Conservation (phyloP, 1,140 invertebrate species). For the Pogonomyrmex californicus region DNA sequence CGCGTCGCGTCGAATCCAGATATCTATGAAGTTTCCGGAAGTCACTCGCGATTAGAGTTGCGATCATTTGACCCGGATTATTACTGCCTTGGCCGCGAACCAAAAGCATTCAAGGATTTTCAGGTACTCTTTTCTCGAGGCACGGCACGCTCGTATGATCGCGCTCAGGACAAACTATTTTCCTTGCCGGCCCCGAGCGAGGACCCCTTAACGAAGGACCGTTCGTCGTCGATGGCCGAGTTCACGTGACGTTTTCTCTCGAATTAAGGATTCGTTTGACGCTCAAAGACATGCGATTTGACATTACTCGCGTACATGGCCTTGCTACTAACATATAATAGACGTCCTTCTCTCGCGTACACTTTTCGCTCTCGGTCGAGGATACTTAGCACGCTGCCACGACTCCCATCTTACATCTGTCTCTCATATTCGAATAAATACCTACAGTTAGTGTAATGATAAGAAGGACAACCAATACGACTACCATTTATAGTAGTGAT, state of each 20-base stretch:
- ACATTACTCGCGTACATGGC: conserved; percentile 26
- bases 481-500: conserved; percentile 83
- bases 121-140: conserved; percentile 60
- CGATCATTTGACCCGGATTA: neutral
- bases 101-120: conserved; percentile 49
- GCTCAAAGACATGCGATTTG: conserved; percentile 30
- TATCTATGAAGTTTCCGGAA: neutral
- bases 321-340: conserved; percentile 11
- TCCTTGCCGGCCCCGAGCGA: conserved; percentile 13
- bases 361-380: conserved; percentile 63
- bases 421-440: conserved; percentile 81
- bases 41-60: neutral
- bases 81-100: conserved; percentile 11
- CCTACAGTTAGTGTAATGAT: conserved; percentile 81
- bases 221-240: conserved; percentile 52
- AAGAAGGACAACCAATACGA: conserved; percentile 83
- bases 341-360: neutral
- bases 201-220: conserved; percentile 60
- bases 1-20: conserved; percentile 6
- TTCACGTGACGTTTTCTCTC: conserved; percentile 12
- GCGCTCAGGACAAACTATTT: conserved; percentile 22
- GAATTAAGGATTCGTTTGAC: conserved; percentile 16
- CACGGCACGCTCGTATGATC: conserved; percentile 21
- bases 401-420: conserved; percentile 55
- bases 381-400: conserved; percentile 78